A percentile compares a stretch with the other conserved stretches of the same genome.
phyloP scores from a whole-genome alignment of 2,797 vertebrate species.

The Nannoperca australis region DNA sequence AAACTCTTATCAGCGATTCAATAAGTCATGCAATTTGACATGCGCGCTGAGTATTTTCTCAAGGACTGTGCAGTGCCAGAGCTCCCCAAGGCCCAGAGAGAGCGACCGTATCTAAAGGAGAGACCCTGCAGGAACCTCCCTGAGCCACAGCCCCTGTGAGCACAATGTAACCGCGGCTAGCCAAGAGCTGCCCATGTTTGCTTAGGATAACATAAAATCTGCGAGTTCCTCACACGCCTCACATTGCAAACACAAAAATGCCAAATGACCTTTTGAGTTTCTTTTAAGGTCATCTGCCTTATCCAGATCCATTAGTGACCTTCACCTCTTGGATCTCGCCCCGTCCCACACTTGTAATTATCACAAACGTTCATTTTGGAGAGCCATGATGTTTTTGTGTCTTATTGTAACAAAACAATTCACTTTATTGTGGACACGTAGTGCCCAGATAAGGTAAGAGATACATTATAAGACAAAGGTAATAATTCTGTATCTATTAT shows the following conservation, averaged over 20 bases:
- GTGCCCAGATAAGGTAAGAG: neutral
- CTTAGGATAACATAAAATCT: conserved; percentile 55
- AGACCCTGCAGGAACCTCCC: conserved; percentile 26
- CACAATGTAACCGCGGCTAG: conserved; percentile 35
- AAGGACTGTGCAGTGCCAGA: conserved; percentile 14
- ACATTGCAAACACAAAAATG: conserved; percentile 42
- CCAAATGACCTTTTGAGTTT: conserved; percentile 19
- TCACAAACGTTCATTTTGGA: neutral
- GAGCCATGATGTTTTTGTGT: neutral
- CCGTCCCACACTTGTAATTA: neutral
- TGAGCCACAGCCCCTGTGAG: conserved; percentile 31
- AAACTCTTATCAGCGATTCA: conserved; percentile 54
- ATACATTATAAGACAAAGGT: neutral
- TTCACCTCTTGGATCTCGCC: conserved; percentile 2
- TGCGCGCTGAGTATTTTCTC: conserved; percentile 37
- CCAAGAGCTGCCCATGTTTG: conserved; percentile 63
- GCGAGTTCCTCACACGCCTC: conserved; percentile 48
- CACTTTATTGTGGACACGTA: neutral
- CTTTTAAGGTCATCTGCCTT: neutral
- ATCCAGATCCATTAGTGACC: neutral
- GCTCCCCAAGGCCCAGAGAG: conserved; percentile 23
- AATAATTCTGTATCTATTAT: neutral
- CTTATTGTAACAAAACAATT: neutral
- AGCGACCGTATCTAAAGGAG: conserved; percentile 19
- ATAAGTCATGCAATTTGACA: conserved; percentile 51